A percentile compares a stretch with the other conserved stretches of the same genome.
Conservation (phyloP, 2,888 invertebrate genomes). For the Stratiomys singularior region DNA sequence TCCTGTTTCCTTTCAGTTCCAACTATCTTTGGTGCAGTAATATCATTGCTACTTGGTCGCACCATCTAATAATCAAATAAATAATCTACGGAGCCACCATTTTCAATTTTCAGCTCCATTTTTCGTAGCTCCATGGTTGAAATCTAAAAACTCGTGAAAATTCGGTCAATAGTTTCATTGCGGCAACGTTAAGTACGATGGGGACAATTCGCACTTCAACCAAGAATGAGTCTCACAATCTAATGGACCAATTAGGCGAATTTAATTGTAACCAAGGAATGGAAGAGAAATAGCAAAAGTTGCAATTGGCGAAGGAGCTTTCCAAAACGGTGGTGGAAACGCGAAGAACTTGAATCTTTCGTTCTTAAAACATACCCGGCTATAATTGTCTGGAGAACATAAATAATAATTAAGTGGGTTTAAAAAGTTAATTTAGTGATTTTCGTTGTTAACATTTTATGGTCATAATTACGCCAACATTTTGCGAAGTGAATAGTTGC, state of each 20-base stretch:
- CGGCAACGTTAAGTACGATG: not conserved
- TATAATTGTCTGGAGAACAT: slow-evolving; percentile 44
- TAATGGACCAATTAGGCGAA: not conserved
- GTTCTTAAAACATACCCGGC: not conserved
- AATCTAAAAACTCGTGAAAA: not conserved
- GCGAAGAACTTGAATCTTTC: not conserved
- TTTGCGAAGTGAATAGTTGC: no score
- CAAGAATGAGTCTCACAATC: not conserved
- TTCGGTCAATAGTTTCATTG: not conserved
- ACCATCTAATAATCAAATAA: slow-evolving; percentile 14
- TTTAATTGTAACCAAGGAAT: not conserved
- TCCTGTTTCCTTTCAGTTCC: no score
- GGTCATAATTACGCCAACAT: not conserved
- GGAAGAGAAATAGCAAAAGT: slow-evolving; percentile 4
- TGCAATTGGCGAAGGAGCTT: not conserved
- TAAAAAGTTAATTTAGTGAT: slow-evolving; percentile 46
- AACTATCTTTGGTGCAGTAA: no score
- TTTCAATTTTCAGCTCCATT: not conserved
- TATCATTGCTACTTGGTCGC: not conserved
- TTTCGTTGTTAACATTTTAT: slow-evolving; percentile 25
- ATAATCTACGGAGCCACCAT: not conserved
- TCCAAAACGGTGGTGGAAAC: not conserved
- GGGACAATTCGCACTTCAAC: not conserved
- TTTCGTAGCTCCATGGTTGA: not conserved
- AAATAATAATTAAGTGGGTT: slow-evolving; percentile 49